Base-by-base conservation (phyloP, 2,797 vertebrate genomes). In the Enteromius viviparus region DNA sequence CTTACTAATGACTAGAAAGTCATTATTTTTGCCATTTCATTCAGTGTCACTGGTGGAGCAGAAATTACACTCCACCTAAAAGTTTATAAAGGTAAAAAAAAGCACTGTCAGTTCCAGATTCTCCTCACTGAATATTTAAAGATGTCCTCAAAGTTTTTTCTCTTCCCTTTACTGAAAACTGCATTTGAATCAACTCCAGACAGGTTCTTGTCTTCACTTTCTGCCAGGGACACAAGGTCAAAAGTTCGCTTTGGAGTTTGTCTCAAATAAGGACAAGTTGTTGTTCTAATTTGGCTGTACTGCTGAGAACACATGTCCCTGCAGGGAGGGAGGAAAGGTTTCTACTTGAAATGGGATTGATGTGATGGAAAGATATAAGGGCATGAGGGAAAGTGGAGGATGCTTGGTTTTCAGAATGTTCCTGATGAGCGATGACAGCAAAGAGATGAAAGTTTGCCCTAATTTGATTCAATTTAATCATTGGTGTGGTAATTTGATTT, bases 161-260 rank as follows among this genome's bases (percentile, higher is more conserved):
- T 53, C 9, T 62, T 40, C 17, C 53, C n/a, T 9, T 55, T 60
- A 26, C 26, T 64, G 14, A 58, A 66, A 84, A 23, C 26, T 72
- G 21, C 40, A 84, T 84, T 53, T 70, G 53, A 84, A 66, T 79
- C 49, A 82, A 76, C 62, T 53, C 21, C 62, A 81, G 55, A 55
- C 55, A 75, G 42, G 40, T 29, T 26, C 34, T 14, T 60, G 47
- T 79, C 34, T 85, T 42, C 4, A 11, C 66, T 78, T 82, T 32
- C 51, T 69, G 32, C 58, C 23, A 64, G 49, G 75, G 8, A 42
- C 55, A 71, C 62, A 9, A 29, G 66, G 49, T 49, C 55, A 19
- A 21, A 66, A 80, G 55, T 17, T 23, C 47, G 1, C 79, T 80
- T 71, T 19, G 53, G 10, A 37, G n/a, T 45, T 68, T 49, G 53